These are phyloP conservation scores for Diadegma fenestrale DNA, from an alignment of 2,888 invertebrate genomes.

Conservation along the genomic window DNA sequence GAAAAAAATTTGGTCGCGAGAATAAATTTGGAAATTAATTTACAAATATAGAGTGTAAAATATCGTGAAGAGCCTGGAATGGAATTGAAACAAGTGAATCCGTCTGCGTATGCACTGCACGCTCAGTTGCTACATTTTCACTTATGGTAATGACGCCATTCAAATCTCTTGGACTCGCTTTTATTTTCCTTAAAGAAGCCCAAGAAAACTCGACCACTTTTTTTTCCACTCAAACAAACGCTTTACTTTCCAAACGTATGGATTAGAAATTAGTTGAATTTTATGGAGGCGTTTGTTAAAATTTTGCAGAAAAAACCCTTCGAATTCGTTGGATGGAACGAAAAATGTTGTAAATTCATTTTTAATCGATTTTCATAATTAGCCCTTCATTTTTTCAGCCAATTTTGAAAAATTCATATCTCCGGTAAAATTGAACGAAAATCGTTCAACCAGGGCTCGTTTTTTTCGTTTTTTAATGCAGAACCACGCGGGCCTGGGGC, in stretches of 20 bases:
- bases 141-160: slow-evolving; percentile 73
- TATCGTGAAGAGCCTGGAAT: neutral
- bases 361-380: too few species aligned
- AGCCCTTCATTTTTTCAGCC: too few species aligned
- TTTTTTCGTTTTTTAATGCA: too few species aligned
- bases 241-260: slow-evolving; percentile 33
- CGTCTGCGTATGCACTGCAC: slow-evolving; percentile 40
- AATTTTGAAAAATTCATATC: too few species aligned
- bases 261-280: neutral
- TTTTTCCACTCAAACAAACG: slow-evolving; percentile 20
- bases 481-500: too few species aligned
- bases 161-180: slow-evolving; percentile 56
- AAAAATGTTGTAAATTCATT: too few species aligned
- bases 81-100: slow-evolving; percentile 20
- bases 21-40: neutral
- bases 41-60: neutral
- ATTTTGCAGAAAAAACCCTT: too few species aligned
- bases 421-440: too few species aligned
- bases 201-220: slow-evolving; percentile 25
- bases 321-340: too few species aligned
- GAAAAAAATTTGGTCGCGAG: too few species aligned
- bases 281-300: neutral
- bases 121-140: slow-evolving; percentile 72
- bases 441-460: too few species aligned
- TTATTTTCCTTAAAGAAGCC: slow-evolving; percentile 46